phyloP scores from a whole-genome alignment of 2,113 vertebrate genomes.

The Spermophilus dauricus region DNA sequence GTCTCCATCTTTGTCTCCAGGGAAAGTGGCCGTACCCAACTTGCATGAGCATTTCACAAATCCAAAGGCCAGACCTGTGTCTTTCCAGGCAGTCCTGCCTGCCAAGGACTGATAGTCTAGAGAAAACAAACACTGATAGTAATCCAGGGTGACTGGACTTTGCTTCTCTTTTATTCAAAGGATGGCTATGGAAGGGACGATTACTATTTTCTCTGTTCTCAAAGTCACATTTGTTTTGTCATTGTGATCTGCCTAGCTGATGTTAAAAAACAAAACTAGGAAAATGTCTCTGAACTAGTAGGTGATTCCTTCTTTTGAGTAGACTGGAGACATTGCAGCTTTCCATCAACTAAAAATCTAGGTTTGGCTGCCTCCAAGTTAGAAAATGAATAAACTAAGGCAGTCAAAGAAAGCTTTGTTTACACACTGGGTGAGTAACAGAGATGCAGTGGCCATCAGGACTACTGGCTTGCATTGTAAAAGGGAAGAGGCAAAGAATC shows the following conservation, averaged over 20 bases:
- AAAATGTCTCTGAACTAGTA: conserved; percentile 3
- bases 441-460: background rate
- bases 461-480: background rate
- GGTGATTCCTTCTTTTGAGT: background rate
- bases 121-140: background rate
- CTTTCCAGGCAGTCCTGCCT: background rate
- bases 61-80: background rate
- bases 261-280: background rate
- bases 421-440: background rate
- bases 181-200: background rate
- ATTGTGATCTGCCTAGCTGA: background rate
- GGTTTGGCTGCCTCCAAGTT: background rate
- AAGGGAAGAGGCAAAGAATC: background rate
- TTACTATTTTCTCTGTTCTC: background rate
- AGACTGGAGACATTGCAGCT: background rate
- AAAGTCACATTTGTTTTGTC: conserved; percentile 48
- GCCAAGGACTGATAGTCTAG: background rate
- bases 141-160: background rate
- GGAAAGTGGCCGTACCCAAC: background rate
- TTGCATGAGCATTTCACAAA: background rate
- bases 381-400: background rate
- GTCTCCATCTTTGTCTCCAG: conserved; percentile 51
- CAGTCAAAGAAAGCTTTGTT: background rate
- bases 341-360: background rate
- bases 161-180: conserved; percentile 39